Base-by-base conservation (phyloP, 2,888 invertebrate species). In the Andrena flavipes region DNA sequence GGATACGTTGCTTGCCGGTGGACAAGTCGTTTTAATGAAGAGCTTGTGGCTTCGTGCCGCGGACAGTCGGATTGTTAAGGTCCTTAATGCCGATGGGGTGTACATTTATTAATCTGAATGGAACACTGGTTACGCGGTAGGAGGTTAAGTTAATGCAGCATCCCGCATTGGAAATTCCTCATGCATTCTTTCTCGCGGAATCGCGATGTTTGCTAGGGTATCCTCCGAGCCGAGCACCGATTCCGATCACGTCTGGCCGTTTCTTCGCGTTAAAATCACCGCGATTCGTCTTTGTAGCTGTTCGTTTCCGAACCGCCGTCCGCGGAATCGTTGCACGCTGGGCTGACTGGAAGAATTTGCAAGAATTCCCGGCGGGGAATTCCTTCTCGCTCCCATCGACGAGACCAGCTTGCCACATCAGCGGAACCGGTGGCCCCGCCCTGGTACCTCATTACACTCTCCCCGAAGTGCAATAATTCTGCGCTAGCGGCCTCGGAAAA, bases 231-330 rank as follows among this genome's bases (percentile, higher is more conserved):
- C 51, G 59, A n/a, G 29, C 8, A 30, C 33, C 56, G 26, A 84
- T 84, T 85, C 85, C 51, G 64, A 30, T 79, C 85, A 85, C 85
- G 85, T 85, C 64, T 13, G 20, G 26, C 72, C 59, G 72, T 70
- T 56, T 69, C 78, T 86, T 84, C 85, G 80, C 84, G 83, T 86
- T 82, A 78, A 83, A 89, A 88, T 88, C 86, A 84, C 88, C 76
- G 70, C 84, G 84, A 89, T 88, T 88, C 86, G 86, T 87, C 87
- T 85, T 30, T 35, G 70, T 33, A 29, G n/a, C 51, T n/a, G 49
- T 42, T 63, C 63, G 63, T n/a, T 29, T 5, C 29, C 35, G 49
- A 48, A 20, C n/a, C n/a, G 13, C n/a, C n/a, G 29, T 13, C 42
- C 64, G 16, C 54, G 23, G 7, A n/a, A 42, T n/a, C 54, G 48